These are phyloP conservation scores for Epinephelus cyanopodus DNA, from an alignment of 2,113 vertebrate genomes.

Conservation along the genomic window DNA sequence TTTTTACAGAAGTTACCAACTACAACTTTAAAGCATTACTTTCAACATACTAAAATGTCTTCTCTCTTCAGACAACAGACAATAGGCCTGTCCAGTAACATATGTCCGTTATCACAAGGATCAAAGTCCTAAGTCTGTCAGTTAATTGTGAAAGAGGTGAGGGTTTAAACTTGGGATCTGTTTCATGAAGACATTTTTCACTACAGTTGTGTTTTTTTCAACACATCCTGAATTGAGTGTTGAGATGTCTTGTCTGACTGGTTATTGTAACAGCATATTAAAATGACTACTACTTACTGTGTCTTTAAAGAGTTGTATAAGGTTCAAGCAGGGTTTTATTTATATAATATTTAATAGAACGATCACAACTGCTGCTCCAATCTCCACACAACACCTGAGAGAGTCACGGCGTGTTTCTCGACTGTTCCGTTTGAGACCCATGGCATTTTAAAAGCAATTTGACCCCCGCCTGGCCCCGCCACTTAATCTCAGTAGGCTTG, in stretches of 20 bases:
- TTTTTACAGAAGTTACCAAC: too few species aligned
- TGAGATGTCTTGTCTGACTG: not conserved
- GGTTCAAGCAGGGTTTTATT: conserved; percentile 21
- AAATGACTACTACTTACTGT: not conserved
- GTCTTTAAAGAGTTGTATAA: conserved; percentile 10
- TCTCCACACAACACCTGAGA: conserved; percentile 68
- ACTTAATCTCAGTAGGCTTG: conserved; percentile 80
- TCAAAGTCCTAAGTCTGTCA: not conserved
- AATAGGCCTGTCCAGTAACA: not conserved
- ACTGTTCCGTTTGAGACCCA: conserved; percentile 77
- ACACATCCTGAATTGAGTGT: not conserved
- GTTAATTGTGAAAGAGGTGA: not conserved
- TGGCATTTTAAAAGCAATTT: conserved; percentile 85
- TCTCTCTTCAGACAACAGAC: not conserved
- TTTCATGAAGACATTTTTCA: not conserved
- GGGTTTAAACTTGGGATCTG: not conserved
- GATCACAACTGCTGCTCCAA: conserved; percentile 49
- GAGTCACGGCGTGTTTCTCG: conserved; percentile 64
- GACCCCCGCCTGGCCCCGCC: conserved; percentile 68
- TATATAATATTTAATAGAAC: conserved; percentile 52
- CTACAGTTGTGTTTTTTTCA: not conserved
- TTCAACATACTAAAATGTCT: not conserved
- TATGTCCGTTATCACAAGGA: not conserved
- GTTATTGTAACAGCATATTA: conserved; percentile 8
- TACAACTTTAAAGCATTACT: not conserved